Conservation (phyloP, 2,888 invertebrate species). For the Nomada fabriciana region DNA sequence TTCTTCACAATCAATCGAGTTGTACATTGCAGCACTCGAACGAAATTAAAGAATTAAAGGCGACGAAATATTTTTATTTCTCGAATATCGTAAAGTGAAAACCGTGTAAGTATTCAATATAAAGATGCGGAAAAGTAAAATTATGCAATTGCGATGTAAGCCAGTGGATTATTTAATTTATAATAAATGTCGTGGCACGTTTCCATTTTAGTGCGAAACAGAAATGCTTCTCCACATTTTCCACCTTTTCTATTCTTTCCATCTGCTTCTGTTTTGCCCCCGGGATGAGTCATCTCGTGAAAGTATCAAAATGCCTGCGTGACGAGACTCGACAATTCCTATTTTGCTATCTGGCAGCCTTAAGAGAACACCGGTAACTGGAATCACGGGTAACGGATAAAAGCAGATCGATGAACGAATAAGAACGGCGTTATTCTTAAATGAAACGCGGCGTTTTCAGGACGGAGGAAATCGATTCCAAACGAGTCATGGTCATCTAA, state of each 20-base stretch:
- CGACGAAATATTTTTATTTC: no score
- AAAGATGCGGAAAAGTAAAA: no score
- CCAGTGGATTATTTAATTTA: neutral
- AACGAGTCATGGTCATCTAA: conserved; percentile 73
- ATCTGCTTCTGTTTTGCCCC: neutral
- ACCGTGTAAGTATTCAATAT: no score
- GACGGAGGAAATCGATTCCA: conserved; percentile 70
- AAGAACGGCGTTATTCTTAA: conserved; percentile 66
- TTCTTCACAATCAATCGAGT: neutral
- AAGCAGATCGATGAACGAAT: conserved; percentile 53
- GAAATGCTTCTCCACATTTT: neutral
- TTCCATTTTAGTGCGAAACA: neutral
- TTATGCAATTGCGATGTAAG: neutral
- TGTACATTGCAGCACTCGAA: no score
- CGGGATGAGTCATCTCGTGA: conserved; percentile 15
- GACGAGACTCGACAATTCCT: conserved; percentile 30
- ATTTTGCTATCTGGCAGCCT: neutral
- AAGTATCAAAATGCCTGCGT: conserved; percentile 36
- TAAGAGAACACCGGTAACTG: conserved; percentile 2
- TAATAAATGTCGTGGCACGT: conserved; percentile 3
- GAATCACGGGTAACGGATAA: conserved; percentile 15
- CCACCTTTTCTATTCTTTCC: neutral
- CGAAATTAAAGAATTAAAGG: no score
- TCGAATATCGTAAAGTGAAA: no score
- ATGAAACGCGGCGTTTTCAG: conserved; percentile 69